Percentiles rank a stretch among this genome's conserved stretches.
Conservation (phyloP, 2,113 vertebrate genomes). For the Dicaeum eximium region DNA sequence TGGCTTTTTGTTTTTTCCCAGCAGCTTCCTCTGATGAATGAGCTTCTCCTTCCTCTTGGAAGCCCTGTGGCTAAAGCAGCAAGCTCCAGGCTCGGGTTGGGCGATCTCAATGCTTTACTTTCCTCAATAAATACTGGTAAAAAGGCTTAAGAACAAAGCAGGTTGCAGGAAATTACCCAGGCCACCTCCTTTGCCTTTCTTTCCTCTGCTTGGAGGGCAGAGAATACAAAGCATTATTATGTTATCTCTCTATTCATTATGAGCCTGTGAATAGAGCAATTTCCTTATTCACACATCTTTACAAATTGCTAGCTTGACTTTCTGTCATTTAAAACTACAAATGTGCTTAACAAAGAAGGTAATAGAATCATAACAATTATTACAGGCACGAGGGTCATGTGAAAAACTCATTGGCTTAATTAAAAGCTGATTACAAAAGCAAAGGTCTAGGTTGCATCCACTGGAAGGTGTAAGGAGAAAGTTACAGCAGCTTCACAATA, state of each 20-base stretch:
- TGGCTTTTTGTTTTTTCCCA: neutral
- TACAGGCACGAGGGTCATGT: slow-evolving; percentile 24
- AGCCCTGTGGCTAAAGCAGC: neutral
- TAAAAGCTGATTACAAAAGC: slow-evolving; percentile 41
- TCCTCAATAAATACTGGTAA: neutral
- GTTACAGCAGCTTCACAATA: neutral
- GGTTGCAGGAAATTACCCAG: slow-evolving; percentile 28
- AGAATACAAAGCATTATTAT: slow-evolving; percentile 33
- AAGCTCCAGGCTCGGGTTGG: neutral
- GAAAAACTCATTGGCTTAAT: slow-evolving; percentile 47
- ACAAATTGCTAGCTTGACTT: slow-evolving; percentile 57
- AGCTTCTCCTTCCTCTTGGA: neutral
- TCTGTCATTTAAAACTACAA: slow-evolving; percentile 60
- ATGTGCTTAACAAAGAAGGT: slow-evolving; percentile 44
- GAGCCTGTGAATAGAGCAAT: slow-evolving; percentile 45
- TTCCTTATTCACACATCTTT: slow-evolving; percentile 60
- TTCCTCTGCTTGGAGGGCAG: neutral
- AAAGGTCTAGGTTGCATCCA: slow-evolving; percentile 8
- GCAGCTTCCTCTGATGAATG: neutral
- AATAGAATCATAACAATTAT: slow-evolving; percentile 60
- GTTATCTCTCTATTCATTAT: slow-evolving; percentile 50
- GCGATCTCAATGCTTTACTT: neutral
- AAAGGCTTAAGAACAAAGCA: slow-evolving; percentile 24
- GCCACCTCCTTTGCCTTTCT: slow-evolving; percentile 32
- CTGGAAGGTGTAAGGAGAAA: neutral